A percentile compares a stretch with the other conserved stretches of the same genome.
Conservation (phyloP, 2,113 vertebrate species). For the Xiphophorus maculatus region DNA sequence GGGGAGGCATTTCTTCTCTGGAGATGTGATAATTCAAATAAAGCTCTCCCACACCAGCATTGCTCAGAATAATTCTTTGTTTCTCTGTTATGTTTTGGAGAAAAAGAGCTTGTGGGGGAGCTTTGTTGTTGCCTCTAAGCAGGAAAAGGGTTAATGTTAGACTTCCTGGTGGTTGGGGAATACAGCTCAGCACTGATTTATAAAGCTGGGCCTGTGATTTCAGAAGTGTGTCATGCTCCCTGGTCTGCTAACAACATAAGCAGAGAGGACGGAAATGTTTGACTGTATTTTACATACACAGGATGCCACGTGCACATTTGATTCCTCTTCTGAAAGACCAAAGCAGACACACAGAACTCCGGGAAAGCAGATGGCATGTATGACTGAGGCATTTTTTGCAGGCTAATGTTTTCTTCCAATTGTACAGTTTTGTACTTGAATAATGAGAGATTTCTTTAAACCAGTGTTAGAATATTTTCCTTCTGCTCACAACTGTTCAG, state of each 20-base stretch:
- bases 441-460: conserved; percentile 5
- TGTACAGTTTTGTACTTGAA: conserved; percentile 7
- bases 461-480: not conserved
- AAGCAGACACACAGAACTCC: conserved; percentile 24
- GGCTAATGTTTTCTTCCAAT: conserved; percentile 3
- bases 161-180: conserved; percentile 32
- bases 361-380: conserved; percentile 23
- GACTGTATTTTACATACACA: conserved; percentile 23
- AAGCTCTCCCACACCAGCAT: conserved; percentile 47
- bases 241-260: conserved; percentile 48
- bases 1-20: conserved; percentile 48
- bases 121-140: conserved; percentile 49
- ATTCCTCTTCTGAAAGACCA: conserved; percentile 30
- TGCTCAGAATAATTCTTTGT: conserved; percentile 39
- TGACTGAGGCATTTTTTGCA: conserved; percentile 36
- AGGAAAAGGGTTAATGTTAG: conserved; percentile 34
- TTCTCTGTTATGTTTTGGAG: conserved; percentile 6
- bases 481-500: conserved; percentile 5
- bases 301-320: conserved; percentile 33
- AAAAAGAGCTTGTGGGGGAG: conserved; percentile 3
- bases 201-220: conserved; percentile 45
- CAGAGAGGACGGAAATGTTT: conserved; percentile 41
- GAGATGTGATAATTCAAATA: conserved; percentile 63
- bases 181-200: conserved; percentile 43
- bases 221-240: conserved; percentile 55